Conservation (phyloP, 2,888 invertebrate genomes). For the Eulithis testata region DNA sequence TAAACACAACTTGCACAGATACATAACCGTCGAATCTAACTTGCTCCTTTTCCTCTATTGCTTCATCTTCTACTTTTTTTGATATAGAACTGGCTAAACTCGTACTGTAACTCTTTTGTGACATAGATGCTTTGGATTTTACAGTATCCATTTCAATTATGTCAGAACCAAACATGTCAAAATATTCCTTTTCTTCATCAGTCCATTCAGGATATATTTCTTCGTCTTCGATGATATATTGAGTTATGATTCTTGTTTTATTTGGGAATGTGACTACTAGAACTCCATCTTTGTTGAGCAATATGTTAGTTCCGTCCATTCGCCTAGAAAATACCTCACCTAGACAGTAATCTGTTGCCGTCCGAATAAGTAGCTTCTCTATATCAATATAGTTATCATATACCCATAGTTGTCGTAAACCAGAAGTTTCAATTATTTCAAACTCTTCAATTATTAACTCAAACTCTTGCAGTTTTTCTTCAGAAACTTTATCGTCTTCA, state of each 20-base stretch:
- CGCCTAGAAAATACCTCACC: constrained; percentile 74
- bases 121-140: constrained; percentile 54
- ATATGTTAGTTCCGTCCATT: constrained; percentile 70
- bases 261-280: constrained; percentile 71
- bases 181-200: constrained; percentile 63
- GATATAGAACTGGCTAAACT: constrained; percentile 47
- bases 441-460: constrained; percentile 68
- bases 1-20: constrained; percentile 63
- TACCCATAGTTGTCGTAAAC: constrained; percentile 64
- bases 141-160: constrained; percentile 46
- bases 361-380: constrained; percentile 68
- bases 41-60: constrained; percentile 45
- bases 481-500: constrained; percentile 45
- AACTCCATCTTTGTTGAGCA: constrained; percentile 73
- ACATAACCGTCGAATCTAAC: constrained; percentile 66
- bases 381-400: constrained; percentile 51
- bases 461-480: constrained; percentile 49
- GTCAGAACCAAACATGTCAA: constrained; percentile 54
- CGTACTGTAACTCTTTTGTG: constrained; percentile 55
- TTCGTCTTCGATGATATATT: constrained; percentile 61
- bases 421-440: constrained; percentile 65
- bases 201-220: constrained; percentile 76
- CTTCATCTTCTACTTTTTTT: constrained; percentile 51
- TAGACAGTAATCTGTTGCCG: constrained; percentile 72
- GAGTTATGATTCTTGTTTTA: constrained; percentile 70